These are phyloP conservation scores for Cryptoprocta ferox DNA, from an alignment of 2,797 vertebrate species.

Conservation along the genomic window DNA sequence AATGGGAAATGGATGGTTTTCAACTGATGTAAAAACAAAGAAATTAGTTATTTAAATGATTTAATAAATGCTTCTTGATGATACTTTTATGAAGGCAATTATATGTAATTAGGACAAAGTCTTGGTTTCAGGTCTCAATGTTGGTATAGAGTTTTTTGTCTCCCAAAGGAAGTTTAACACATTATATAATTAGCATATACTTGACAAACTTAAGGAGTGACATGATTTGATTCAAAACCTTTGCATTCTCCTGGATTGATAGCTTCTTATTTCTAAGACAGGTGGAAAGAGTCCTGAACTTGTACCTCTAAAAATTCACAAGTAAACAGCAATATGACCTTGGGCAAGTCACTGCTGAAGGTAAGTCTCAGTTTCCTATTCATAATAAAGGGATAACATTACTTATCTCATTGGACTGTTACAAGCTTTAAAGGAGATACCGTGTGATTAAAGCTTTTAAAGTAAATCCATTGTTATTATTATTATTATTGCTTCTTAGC, in stretches of 20 bases:
- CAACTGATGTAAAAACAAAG: conserved; percentile 35
- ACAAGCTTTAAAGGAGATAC: neutral
- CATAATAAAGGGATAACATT: neutral
- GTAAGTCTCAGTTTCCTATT: neutral
- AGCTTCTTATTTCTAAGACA: conserved; percentile 20
- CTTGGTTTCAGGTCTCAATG: neutral
- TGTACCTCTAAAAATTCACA: conserved; percentile 46
- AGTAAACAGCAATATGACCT: neutral
- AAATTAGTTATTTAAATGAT: conserved; percentile 28
- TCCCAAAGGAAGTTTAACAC: neutral
- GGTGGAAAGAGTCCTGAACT: conserved; percentile 19
- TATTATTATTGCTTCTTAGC: neutral
- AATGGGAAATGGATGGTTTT: conserved; percentile 31
- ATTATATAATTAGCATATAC: conserved; percentile 18
- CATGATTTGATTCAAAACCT: neutral
- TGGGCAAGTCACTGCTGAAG: conserved; percentile 20
- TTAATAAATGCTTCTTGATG: conserved; percentile 48
- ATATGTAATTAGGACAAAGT: conserved; percentile 20
- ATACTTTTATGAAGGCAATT: neutral
- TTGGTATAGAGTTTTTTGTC: neutral
- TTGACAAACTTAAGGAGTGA: neutral
- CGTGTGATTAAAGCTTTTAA: neutral
- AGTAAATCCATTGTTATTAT: neutral
- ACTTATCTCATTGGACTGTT: neutral
- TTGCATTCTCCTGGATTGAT: neutral